Percentiles rank a stretch among this genome's conserved stretches.
Evolutionary conservation across 2,888 invertebrate species (phyloP).

Genomic region (Amphipyra tragopoginis): DNA sequence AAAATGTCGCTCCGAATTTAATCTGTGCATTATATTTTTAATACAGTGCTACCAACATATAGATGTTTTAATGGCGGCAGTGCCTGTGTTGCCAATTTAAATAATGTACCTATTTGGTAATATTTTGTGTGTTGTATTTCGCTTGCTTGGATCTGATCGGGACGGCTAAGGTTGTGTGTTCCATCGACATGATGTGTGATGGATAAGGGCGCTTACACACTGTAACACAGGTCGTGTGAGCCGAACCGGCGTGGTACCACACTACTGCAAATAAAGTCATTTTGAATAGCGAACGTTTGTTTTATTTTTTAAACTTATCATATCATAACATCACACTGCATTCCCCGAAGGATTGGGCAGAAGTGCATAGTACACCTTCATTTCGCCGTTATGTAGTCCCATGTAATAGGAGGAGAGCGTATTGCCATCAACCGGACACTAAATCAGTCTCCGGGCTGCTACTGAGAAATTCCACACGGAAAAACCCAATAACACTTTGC

Average conservation of each 20-base stretch:
- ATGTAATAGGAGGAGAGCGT: too few species aligned
- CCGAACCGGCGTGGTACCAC: conserved; percentile 59
- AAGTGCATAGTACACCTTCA: too few species aligned
- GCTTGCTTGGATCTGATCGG: conserved; percentile 52
- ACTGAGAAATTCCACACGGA: too few species aligned
- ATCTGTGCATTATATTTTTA: conserved; percentile 56
- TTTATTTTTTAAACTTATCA: conserved; percentile 43
- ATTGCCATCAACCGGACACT: too few species aligned
- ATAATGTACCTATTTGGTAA: conserved; percentile 49
- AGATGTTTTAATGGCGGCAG: conserved; percentile 37
- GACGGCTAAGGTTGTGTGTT: conserved; percentile 34
- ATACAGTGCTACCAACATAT: conserved; percentile 44
- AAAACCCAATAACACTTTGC: too few species aligned
- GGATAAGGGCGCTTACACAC: conserved; percentile 15
- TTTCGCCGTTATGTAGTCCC: too few species aligned
- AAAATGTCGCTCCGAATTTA: conserved; percentile 51
- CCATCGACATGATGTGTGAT: conserved; percentile 21
- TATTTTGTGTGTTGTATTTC: conserved; percentile 52
- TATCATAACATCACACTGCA: too few species aligned
- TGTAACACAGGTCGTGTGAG: conserved; percentile 22
- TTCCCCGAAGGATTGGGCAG: too few species aligned
- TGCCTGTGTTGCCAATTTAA: conserved; percentile 43
- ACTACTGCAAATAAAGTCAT: conserved; percentile 76
- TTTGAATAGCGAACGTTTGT: conserved; percentile 69
- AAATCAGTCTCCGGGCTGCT: too few species aligned